Evolutionary conservation across 2,888 invertebrate genomes (phyloP).

Genomic region (Drosophila incognita): DNA sequence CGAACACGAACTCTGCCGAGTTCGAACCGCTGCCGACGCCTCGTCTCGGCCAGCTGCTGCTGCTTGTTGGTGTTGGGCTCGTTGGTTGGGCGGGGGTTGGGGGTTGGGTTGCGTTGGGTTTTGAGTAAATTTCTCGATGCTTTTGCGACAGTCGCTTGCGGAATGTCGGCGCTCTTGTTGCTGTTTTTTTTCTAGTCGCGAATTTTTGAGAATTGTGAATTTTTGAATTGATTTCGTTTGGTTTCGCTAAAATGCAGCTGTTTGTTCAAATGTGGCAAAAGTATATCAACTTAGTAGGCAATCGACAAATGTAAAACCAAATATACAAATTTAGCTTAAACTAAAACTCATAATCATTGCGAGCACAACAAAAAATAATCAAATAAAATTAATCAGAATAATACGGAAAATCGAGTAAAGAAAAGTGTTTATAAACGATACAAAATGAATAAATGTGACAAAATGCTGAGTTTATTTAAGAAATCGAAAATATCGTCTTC

Average conservation of each 20-base stretch:
- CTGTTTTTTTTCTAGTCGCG: constrained; percentile 31
- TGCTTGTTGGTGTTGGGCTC: neutral
- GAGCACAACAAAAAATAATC: neutral
- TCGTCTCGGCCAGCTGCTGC: constrained; percentile 40
- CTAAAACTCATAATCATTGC: constrained; percentile 7
- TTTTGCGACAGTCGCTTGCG: constrained; percentile 63
- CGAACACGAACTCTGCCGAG: constrained; percentile 20
- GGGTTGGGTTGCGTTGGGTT: constrained; percentile 13
- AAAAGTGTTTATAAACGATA: constrained; percentile 3
- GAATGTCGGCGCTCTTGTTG: constrained; percentile 62
- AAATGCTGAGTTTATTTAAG: constrained; percentile 81
- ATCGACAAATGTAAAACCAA: neutral
- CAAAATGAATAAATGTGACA: constrained; percentile 19
- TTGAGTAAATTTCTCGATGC: constrained; percentile 57
- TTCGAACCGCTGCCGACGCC: constrained; percentile 30
- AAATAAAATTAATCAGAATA: constrained; percentile 16
- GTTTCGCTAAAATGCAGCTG: constrained; percentile 36
- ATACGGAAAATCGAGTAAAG: neutral
- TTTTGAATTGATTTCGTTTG: neutral
- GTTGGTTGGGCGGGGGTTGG: neutral
- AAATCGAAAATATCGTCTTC: constrained; percentile 68
- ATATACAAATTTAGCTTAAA: constrained; percentile 3
- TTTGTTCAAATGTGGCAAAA: constrained; percentile 30
- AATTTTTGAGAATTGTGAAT: constrained; percentile 8
- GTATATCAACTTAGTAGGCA: constrained; percentile 32